Conservation (phyloP, 2,888 invertebrate species). For the Sericinus montela region DNA sequence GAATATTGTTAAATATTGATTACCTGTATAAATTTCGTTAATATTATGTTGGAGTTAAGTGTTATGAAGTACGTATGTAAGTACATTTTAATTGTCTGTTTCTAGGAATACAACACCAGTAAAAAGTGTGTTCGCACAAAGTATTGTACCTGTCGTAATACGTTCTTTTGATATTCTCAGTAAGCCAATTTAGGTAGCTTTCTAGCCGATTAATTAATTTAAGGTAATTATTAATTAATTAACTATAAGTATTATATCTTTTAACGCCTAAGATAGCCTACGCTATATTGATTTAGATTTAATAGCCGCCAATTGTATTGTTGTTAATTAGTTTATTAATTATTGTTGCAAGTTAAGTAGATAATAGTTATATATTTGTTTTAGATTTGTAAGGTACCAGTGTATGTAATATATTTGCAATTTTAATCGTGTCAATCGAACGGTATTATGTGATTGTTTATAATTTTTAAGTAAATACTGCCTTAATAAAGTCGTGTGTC, state of each 20-base stretch:
- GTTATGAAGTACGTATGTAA: neutral
- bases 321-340: slow-evolving; percentile 13
- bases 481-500: slow-evolving; percentile 13
- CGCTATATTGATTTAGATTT: too few relatives aligned
- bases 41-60: neutral
- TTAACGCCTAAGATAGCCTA: too few relatives aligned
- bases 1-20: neutral
- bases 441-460: slow-evolving; percentile 3
- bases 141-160: too few relatives aligned
- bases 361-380: neutral
- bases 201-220: too few relatives aligned
- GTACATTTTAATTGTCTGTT: too few relatives aligned
- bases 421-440: slow-evolving; percentile 3
- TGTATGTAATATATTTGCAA: neutral
- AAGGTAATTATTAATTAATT: too few relatives aligned
- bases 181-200: too few relatives aligned
- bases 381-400: neutral
- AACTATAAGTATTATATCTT: too few relatives aligned
- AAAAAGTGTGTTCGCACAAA: too few relatives aligned
- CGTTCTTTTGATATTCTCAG: too few relatives aligned
- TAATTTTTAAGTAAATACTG: slow-evolving; percentile 15
- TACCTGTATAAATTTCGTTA: too few relatives aligned
- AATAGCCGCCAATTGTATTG: neutral
- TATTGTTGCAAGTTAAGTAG: slow-evolving; percentile 1
- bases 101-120: too few relatives aligned